Evolutionary conservation across 1,140 invertebrate genomes (phyloP), one percentile per base, ranked within the genome.

Genomic region (Pachypsylla venusta): DNA sequence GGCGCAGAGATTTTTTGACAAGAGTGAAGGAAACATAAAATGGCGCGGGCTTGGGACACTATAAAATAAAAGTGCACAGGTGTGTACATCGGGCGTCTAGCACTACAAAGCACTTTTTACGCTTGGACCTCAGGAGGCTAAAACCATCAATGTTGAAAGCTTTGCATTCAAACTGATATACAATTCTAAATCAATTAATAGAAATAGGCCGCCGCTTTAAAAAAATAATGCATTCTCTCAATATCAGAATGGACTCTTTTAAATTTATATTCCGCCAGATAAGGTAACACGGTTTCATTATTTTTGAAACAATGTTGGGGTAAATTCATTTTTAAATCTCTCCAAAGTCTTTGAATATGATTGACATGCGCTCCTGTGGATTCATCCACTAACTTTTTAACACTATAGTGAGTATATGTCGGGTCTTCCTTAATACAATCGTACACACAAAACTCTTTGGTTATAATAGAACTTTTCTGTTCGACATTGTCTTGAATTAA

Each of bases 181-280:
- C n/a, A n/a, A n/a, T n/a, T n/a, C n/a, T n/a, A n/a, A n/a, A n/a
- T n/a, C n/a, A n/a, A n/a, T 48, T n/a, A 48, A 19, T 48, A 48
- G n/a, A 7, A 48, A 19, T 4, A n/a, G 22, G 4, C n/a, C 5
- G 42, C 42, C 4, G 42, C 4, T 19, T 48, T 48, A 22, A 48
- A 48, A 48, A 48, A 48, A 22, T 48, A 48, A n/a, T 48, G 42
- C 42, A 48, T 48, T 48, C 42, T 48, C 22, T 48, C 42, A 7
- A 48, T 7, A 48, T 48, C 42, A 10, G 42, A n/a, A 48, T 48
- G 22, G 16, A 3, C 22, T 19, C 22, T 48, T 22, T 48, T 48
- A 22, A 48, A 48, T 48, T 48, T 48, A n/a, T 48, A 48, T 48
- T 48, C 42, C 5, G 42, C 42, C 22, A 48, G 5, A 22, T 48